Percentiles rank a stretch among this genome's conserved stretches.
phyloP scores from a whole-genome alignment of 64 coral and sea anemone genomes.

The Trachythela sp. region DNA sequence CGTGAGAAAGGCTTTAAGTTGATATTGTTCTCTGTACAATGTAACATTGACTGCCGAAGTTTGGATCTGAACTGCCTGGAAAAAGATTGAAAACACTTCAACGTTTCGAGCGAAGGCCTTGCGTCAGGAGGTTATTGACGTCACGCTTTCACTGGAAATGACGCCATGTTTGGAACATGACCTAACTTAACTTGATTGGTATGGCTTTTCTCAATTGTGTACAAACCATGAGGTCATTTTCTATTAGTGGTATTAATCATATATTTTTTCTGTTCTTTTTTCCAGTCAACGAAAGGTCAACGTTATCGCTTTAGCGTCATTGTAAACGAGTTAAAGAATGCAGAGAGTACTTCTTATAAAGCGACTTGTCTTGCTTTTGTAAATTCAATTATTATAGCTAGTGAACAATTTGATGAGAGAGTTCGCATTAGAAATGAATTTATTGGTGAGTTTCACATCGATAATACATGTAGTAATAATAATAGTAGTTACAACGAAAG shows the following conservation, averaged over 20 bases:
- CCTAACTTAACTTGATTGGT: not conserved
- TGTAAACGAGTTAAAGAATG: conserved; percentile 93
- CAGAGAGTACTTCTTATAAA: conserved; percentile 80
- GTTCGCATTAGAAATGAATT: conserved; percentile 89
- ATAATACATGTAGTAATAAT: not conserved
- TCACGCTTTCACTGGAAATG: no score
- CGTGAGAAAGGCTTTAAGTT: no score
- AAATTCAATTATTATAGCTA: conserved; percentile 89
- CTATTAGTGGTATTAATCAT: not conserved
- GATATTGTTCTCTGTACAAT: no score
- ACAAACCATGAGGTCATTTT: not conserved
- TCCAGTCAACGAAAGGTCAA: conserved; percentile 84
- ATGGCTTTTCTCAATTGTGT: not conserved
- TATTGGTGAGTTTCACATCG: conserved; percentile 47
- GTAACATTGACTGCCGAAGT: no score
- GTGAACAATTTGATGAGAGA: conserved; percentile 87
- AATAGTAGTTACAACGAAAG: no score
- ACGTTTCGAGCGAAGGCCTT: no score
- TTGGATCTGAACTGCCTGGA: no score
- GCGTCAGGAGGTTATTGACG: no score
- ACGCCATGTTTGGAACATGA: no score
- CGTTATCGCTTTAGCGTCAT: conserved; percentile 94
- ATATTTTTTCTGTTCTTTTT: not conserved
- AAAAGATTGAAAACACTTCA: no score
- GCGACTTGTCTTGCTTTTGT: conserved; percentile 85